Conservation (phyloP, 2,113 vertebrate genomes). For the Embiotoca jacksoni region DNA sequence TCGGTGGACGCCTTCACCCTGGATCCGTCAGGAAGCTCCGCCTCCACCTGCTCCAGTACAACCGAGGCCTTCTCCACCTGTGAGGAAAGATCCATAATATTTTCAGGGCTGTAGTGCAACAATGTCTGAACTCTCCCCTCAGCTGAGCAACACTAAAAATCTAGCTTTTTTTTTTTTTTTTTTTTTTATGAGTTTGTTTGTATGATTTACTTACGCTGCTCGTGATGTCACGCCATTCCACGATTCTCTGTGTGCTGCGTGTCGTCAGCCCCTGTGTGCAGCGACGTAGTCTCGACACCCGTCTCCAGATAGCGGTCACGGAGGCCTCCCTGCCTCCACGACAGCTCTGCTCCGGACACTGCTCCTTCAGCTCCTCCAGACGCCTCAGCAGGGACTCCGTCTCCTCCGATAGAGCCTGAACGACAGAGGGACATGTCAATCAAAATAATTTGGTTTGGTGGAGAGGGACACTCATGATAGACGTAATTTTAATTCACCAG, state of each 20-base stretch:
- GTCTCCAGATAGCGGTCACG: conserved; percentile 79
- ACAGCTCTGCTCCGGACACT: conserved; percentile 80
- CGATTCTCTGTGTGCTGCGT: conserved; percentile 81
- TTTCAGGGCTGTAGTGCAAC: neutral
- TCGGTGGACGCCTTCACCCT: conserved; percentile 76
- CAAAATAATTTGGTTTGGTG: too few relatives aligned
- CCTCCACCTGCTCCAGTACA: conserved; percentile 89
- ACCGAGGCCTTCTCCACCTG: conserved; percentile 90
- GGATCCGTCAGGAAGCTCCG: conserved; percentile 85
- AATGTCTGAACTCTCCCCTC: neutral
- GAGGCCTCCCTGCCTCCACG: conserved; percentile 61
- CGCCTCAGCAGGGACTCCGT: conserved; percentile 41
- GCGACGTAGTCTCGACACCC: conserved; percentile 79
- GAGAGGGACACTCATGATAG: too few relatives aligned
- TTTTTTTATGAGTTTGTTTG: too few relatives aligned
- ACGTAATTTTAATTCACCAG: too few relatives aligned
- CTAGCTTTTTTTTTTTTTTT: too few relatives aligned
- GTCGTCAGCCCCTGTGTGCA: conserved; percentile 77
- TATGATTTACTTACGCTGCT: conserved; percentile 83
- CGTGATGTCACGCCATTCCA: conserved; percentile 89
- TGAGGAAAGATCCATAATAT: neutral
- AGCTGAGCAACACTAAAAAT: too few relatives aligned
- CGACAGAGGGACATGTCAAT: neutral
- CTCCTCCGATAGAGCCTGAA: conserved; percentile 77
- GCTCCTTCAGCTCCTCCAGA: conserved; percentile 74